Evolutionary conservation across 1,140 invertebrate species (phyloP).

Genomic region (Zaprionus nigranus): DNA sequence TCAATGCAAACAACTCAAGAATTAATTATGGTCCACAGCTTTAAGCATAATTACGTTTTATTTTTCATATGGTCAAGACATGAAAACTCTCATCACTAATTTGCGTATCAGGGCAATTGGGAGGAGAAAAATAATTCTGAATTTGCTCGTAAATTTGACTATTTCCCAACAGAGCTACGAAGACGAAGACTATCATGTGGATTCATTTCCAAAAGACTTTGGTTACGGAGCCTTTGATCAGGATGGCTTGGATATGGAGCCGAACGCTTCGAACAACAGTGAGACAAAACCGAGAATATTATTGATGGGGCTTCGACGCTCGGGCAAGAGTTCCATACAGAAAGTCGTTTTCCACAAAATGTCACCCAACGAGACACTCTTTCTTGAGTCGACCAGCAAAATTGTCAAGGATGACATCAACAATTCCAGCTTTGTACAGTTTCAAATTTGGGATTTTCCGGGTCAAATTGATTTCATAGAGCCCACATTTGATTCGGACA

Average conservation of each 20-base stretch:
- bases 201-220: conserved; percentile 96
- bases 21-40: neutral
- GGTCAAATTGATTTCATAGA: conserved; percentile 99
- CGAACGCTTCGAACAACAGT: conserved; percentile 60
- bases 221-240: conserved; percentile 94
- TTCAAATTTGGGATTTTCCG: conserved; percentile 99
- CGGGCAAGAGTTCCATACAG: conserved; percentile 99
- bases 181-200: conserved; percentile 87
- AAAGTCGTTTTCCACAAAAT: conserved; percentile 99
- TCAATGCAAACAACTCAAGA: neutral
- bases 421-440: conserved; percentile 99
- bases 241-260: conserved; percentile 85
- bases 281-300: conserved; percentile 94
- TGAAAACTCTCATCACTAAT: conserved; percentile 24
- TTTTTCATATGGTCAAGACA: neutral
- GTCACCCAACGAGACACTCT: conserved; percentile 99
- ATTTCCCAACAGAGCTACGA: conserved; percentile 87
- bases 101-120: conserved; percentile 17
- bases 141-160: neutral
- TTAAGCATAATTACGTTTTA: neutral
- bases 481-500: conserved; percentile 97
- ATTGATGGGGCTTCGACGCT: conserved; percentile 97
- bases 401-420: conserved; percentile 99
- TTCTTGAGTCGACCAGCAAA: conserved; percentile 99
- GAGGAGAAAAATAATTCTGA: neutral